Percentiles rank a stretch among this genome's conserved stretches.
Conservation (phyloP, 53 echinoderm and acorn worm genomes). For the Holothuria scabra region DNA sequence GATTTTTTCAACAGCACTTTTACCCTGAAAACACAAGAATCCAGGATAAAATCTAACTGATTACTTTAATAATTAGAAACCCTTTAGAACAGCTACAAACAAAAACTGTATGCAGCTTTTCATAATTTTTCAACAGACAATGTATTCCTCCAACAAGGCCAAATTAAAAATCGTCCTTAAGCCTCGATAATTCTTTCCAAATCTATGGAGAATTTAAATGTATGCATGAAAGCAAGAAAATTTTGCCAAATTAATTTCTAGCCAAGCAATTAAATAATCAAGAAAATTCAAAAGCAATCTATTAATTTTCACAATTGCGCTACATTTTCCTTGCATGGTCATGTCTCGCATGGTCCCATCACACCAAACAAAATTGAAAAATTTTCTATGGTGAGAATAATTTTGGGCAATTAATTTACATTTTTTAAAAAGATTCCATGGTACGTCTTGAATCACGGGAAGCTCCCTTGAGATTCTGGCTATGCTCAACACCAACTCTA, state of each 20-base stretch:
- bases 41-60: too few species aligned
- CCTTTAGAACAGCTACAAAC: too few species aligned
- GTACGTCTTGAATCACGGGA: constrained; percentile 12
- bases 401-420: constrained; percentile 49
- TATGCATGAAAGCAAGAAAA: constrained; percentile 28
- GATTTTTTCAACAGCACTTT: too few species aligned
- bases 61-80: too few species aligned
- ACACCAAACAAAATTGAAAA: constrained; percentile 28
- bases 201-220: constrained; percentile 19
- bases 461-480: constrained; percentile 18
- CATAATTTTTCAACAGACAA: too few species aligned
- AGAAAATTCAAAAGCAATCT: too few species aligned
- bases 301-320: constrained; percentile 32
- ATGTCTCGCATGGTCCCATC: constrained; percentile 18
- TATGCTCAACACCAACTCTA: constrained; percentile 40
- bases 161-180: neutral
- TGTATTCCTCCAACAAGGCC: neutral
- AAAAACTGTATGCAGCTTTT: too few species aligned
- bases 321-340: constrained; percentile 27
- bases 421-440: constrained; percentile 35
- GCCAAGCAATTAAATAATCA: constrained; percentile 39
- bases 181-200: constrained; percentile 1
- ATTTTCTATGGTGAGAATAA: constrained; percentile 34
- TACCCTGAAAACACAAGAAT: too few species aligned
- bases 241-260: constrained; percentile 41